These are phyloP conservation scores for Neodiprion lecontei DNA, from an alignment of 1,140 invertebrate genomes.

Conservation along the genomic window DNA sequence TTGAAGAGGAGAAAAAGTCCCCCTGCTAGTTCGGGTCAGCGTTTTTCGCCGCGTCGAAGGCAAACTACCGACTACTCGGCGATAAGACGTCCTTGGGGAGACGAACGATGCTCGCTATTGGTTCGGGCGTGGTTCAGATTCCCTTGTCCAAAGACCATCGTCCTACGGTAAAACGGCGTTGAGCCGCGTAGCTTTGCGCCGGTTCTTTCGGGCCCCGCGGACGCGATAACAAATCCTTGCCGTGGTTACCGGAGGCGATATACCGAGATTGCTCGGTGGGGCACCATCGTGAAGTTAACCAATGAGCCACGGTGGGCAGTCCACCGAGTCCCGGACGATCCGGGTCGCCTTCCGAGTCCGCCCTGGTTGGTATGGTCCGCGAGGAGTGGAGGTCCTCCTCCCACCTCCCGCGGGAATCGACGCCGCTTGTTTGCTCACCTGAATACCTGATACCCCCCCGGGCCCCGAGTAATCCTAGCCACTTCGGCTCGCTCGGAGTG, in stretches of 20 bases:
- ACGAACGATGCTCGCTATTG: too few species aligned
- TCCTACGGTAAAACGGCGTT: too few species aligned
- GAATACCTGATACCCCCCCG: neutral
- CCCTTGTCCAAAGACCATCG: too few species aligned
- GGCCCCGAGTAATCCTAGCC: too few species aligned
- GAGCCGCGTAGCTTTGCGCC: neutral
- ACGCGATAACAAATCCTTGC: conserved; percentile 30
- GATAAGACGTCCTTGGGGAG: too few species aligned
- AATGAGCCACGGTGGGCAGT: conserved; percentile 58
- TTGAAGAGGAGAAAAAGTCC: too few species aligned
- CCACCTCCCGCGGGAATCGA: neutral
- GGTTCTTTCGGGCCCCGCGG: neutral
- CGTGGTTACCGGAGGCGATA: too few species aligned
- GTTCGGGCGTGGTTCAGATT: too few species aligned
- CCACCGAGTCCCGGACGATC: conserved; percentile 29
- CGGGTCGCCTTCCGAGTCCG: neutral
- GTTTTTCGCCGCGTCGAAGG: too few species aligned
- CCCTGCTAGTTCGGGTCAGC: too few species aligned
- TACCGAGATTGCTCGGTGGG: conserved; percentile 35
- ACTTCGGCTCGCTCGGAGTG: too few species aligned
- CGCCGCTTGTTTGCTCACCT: neutral
- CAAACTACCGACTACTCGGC: too few species aligned
- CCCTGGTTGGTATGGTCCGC: conserved; percentile 44
- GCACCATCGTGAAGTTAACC: conserved; percentile 46
- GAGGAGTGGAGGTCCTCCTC: neutral